Percentiles rank a stretch among this genome's conserved stretches.
phyloP scores from a whole-genome alignment of 2,113 vertebrate species.

The Amazona vittata region DNA sequence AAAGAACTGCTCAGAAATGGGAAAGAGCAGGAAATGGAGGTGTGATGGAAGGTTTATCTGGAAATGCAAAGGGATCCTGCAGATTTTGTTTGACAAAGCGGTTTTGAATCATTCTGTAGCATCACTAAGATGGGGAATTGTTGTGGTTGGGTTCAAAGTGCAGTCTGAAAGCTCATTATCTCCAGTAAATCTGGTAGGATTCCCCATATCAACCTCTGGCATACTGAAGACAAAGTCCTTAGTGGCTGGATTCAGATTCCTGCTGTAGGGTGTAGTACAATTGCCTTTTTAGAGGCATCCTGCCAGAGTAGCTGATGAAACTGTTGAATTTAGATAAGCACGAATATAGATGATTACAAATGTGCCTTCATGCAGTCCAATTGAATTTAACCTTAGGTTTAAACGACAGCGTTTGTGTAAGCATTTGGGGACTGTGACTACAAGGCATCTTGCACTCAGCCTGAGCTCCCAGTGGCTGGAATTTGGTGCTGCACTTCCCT shows the following conservation, averaged over 20 bases:
- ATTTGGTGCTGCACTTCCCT: constrained; percentile 65
- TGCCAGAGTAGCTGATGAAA: not conserved
- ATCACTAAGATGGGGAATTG: not conserved
- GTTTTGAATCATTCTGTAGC: not conserved
- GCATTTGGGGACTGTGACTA: not conserved
- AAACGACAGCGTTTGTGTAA: not conserved
- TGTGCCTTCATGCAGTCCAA: not conserved
- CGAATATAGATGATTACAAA: not conserved
- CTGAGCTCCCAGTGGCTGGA: not conserved
- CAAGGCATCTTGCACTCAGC: not conserved
- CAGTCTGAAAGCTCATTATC: not conserved
- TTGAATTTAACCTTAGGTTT: not conserved
- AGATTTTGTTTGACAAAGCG: not conserved
- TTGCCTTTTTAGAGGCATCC: not conserved
- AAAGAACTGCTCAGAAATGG: not conserved
- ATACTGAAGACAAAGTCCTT: not conserved
- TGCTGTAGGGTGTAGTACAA: not conserved
- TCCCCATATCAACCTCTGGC: not conserved
- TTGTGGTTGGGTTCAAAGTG: not conserved
- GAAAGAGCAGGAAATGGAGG: too few species aligned
- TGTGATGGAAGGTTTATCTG: not conserved
- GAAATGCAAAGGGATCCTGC: not conserved
- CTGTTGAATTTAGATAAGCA: not conserved
- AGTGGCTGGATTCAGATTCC: not conserved
- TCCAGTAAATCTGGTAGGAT: not conserved